Evolutionary conservation across 2,113 vertebrate species (phyloP).

Genomic region (Heterotilapia buettikoferi): DNA sequence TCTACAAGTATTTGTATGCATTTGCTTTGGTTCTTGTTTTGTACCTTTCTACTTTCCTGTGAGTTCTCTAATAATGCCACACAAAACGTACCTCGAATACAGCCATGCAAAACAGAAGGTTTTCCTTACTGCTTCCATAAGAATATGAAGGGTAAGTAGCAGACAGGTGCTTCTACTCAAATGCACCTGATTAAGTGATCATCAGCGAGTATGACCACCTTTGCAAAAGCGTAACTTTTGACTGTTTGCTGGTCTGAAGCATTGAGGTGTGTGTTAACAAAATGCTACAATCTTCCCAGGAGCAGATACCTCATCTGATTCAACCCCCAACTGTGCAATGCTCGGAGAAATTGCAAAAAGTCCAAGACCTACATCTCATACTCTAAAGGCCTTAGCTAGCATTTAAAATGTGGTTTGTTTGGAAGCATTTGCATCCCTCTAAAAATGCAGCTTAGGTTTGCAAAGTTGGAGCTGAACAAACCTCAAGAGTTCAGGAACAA

Average conservation of each 20-base stretch:
- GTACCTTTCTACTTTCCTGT: not conserved
- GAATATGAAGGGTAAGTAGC: not conserved
- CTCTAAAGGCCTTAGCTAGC: not conserved
- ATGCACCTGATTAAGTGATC: not conserved
- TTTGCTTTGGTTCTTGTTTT: not conserved
- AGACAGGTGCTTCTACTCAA: not conserved
- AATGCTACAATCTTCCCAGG: not conserved
- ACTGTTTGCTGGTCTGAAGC: not conserved
- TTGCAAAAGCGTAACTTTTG: not conserved
- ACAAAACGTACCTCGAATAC: not conserved
- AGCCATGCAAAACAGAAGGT: not conserved
- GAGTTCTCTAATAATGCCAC: not conserved
- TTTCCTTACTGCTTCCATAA: not conserved
- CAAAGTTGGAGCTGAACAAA: not conserved
- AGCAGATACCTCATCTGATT: not conserved
- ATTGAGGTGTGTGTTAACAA: not conserved
- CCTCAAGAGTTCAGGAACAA: not conserved
- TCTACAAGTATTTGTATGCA: not conserved
- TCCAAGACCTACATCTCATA: not conserved
- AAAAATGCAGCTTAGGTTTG: not conserved
- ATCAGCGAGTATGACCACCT: not conserved
- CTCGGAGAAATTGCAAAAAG: not conserved
- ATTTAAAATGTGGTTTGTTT: not conserved
- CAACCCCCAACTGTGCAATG: not conserved
- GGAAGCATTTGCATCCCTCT: not conserved